Evolutionary conservation across 2,113 vertebrate species (phyloP), one percentile per base, ranked within the genome.

Genomic region (Salvelinus namaycush): DNA sequence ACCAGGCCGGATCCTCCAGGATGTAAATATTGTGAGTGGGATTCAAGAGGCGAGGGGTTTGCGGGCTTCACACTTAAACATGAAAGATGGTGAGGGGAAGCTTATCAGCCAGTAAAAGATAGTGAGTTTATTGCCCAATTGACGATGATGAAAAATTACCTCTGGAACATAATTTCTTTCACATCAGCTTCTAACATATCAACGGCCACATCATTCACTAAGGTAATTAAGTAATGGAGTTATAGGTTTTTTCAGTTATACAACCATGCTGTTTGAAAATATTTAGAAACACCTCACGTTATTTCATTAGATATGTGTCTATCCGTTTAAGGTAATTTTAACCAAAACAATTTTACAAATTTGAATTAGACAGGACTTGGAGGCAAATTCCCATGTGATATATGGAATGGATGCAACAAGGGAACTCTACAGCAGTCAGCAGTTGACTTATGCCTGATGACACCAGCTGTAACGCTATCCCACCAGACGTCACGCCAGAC

Each of bases 11-110:
- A 82, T 91, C 68, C 83, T 8, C 77, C 74, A 86, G 60, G 87
- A 91, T 91, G 89, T 83, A 89, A 92, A 88, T 79, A 76, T 72
- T 84, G 78, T 74, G 76, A 82, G n/a, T n/a, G 26, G 1, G 76
- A 44, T 60, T 57, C 7, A 48, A 73, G 75, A 79, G 81, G 5
- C 3, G 27, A 66, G 26, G 27, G 64, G 22, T 27, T 29, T 8
- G 87, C 77, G 76, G 71, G 59, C 86, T 70, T 81, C 68, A 82
- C 81, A 73, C 22, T 76, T 84, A 80, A 49, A 6, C 59, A 81
- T 86, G 73, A 88, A 84, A 67, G 80, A 87, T 84, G 71, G 16
- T 60, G n/a, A 69, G 60, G 24, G 70, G 6, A 1, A 12, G 24
- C 74, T 80, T 79, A 83, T 80, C 74, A 11, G 51, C 72, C 72